Base-by-base conservation (phyloP, 2,113 vertebrate species). In the Amphiprion ocellaris region DNA sequence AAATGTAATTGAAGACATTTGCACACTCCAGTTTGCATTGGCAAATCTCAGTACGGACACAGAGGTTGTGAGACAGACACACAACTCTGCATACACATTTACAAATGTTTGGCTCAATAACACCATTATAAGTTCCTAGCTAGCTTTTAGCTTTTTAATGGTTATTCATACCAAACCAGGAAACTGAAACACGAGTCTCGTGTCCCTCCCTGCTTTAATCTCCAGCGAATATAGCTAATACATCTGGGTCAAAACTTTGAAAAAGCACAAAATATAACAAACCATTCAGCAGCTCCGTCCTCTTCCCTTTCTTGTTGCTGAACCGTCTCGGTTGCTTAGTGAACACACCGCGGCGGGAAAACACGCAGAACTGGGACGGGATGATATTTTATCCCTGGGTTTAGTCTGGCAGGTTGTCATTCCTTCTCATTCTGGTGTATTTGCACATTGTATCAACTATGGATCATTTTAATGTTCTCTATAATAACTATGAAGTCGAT, bases 301-400 rank as follows among this genome's bases (percentile, higher is more conserved):
- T 16, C 0, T 7, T 1, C 5, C 9, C 12, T 10, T 12, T 26
- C 19, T 69, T 60, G 58, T 50, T 41, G 50, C 10, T 50, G 47
- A 1, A 54, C 39, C 61, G 23, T 71, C 39, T 26, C 47, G 54
- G 82, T 90, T 90, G 72, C 84, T 77, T 19, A 77, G 33, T 0
- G 56, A 62, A 49, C 26, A 47, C 4, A 49, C 14, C 11, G 26
- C 39, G 4, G 23, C 14, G 5, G 30, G 5, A 5, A 33, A 33
- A 33, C 30, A 33, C 30, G 7, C 30, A 33, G 30, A 8, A 6
- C 30, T 62, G 37, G 4, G 15, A 12, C 21, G 26, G 28, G 10
- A 15, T 15, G 5, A 24, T 1, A 8, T 1, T n/a, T 77, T 12
- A 0, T 4, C 67, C 86, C 85, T 47, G 3, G 0, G 4, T n/a